Evolutionary conservation across 2,888 invertebrate species (phyloP).

Genomic region (Oasisia sp.): DNA sequence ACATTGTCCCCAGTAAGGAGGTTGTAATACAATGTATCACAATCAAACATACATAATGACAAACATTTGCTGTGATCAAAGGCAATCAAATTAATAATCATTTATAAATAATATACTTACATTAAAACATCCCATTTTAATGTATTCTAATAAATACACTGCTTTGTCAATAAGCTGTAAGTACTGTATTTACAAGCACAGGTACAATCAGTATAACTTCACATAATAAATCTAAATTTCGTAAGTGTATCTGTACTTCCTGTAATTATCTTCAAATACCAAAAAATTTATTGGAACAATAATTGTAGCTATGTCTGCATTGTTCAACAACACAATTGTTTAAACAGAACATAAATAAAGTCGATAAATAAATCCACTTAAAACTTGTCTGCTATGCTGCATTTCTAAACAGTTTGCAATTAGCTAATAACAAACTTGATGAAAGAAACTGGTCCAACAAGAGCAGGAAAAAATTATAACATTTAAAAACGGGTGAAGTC

Average conservation of each 20-base stretch:
- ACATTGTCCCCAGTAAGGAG: background rate
- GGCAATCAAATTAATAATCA: background rate
- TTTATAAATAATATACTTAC: constrained; percentile 3
- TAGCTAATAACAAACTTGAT: background rate
- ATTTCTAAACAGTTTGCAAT: background rate
- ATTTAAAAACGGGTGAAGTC: background rate
- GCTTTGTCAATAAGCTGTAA: background rate
- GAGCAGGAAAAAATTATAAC: background rate
- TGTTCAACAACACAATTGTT: background rate
- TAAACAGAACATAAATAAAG: background rate
- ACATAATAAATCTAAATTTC: background rate
- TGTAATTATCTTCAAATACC: background rate
- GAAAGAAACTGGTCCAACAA: background rate
- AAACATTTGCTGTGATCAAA: background rate
- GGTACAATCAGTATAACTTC: background rate
- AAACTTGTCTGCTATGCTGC: background rate
- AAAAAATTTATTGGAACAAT: background rate
- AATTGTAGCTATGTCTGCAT: background rate
- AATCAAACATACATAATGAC: constrained; percentile 17
- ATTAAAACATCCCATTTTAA: background rate
- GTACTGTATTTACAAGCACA: background rate
- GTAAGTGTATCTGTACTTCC: background rate
- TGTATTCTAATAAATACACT: background rate
- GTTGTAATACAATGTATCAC: background rate
- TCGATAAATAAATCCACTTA: background rate